Conservation (phyloP, 1,140 invertebrate genomes). For the Mercenaria mercenaria region DNA sequence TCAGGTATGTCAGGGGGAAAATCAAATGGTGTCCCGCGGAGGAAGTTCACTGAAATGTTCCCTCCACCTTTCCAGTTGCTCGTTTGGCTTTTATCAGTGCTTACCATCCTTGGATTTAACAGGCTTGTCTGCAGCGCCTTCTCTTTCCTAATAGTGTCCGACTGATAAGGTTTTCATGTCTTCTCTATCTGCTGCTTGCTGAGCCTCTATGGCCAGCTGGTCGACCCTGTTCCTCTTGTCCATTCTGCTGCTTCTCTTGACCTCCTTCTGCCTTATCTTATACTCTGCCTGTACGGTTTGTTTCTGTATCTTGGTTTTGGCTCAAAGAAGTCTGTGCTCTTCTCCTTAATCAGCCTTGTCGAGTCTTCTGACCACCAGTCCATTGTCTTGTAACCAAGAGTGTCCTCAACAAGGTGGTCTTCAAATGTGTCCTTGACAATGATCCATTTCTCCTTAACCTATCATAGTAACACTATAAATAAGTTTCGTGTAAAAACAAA, state of each 20-base stretch:
- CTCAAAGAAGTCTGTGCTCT: background rate
- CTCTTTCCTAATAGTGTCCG: background rate
- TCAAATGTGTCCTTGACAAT: background rate
- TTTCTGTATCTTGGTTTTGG: background rate
- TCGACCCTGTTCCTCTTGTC: conserved; percentile 38
- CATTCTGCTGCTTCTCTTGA: conserved; percentile 43
- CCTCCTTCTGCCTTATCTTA: conserved; percentile 20
- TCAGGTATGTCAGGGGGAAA: background rate
- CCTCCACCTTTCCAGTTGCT: background rate
- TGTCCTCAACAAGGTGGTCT: background rate
- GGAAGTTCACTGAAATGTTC: background rate
- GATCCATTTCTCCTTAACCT: background rate
- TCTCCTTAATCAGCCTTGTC: background rate
- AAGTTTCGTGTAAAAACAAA: too few relatives aligned
- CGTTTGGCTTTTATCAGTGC: background rate
- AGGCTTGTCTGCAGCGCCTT: background rate
- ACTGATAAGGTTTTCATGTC: conserved; percentile 31
- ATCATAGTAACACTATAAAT: too few relatives aligned
- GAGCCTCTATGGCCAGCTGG: conserved; percentile 20
- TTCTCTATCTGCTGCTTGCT: conserved; percentile 23
- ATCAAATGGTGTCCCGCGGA: background rate
- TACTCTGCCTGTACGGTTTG: background rate
- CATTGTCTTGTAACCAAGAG: too few relatives aligned
- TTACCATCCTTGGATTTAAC: background rate
- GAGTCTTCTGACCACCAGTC: background rate